Evolutionary conservation across 2,797 vertebrate genomes (phyloP).

Genomic region (Trichosurus vulpecula): DNA sequence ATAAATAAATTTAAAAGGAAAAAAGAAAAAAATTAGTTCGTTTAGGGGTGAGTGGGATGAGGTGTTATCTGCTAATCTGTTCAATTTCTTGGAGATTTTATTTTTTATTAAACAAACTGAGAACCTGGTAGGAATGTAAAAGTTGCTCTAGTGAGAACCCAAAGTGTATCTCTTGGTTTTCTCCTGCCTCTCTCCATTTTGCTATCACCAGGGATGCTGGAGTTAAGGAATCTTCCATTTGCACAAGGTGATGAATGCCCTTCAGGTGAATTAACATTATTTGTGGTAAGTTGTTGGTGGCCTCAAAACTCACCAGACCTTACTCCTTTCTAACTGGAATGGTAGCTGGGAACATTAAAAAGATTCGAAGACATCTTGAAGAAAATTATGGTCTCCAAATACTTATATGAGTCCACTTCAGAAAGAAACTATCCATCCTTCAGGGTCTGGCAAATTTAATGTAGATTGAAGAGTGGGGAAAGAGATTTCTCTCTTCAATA

Average conservation of each 20-base stretch:
- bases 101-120: background rate
- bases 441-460: background rate
- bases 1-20: too few species aligned
- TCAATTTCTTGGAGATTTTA: slow-evolving; percentile 21
- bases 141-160: background rate
- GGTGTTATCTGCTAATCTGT: background rate
- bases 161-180: background rate
- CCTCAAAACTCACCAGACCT: background rate
- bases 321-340: background rate
- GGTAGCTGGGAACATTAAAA: background rate
- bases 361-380: background rate
- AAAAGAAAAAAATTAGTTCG: slow-evolving; percentile 4
- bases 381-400: background rate
- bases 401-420: background rate
- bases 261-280: too few species aligned
- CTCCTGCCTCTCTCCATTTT: background rate
- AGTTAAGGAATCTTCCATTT: background rate
- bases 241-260: background rate
- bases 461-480: background rate
- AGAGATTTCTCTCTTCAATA: background rate
- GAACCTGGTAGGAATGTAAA: background rate
- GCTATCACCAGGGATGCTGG: background rate
- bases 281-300: background rate
- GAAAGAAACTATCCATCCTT: background rate
- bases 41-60: background rate